These are phyloP conservation scores for Hesperophylax magnus DNA, from an alignment of 1,140 invertebrate species.

Conservation along the genomic window DNA sequence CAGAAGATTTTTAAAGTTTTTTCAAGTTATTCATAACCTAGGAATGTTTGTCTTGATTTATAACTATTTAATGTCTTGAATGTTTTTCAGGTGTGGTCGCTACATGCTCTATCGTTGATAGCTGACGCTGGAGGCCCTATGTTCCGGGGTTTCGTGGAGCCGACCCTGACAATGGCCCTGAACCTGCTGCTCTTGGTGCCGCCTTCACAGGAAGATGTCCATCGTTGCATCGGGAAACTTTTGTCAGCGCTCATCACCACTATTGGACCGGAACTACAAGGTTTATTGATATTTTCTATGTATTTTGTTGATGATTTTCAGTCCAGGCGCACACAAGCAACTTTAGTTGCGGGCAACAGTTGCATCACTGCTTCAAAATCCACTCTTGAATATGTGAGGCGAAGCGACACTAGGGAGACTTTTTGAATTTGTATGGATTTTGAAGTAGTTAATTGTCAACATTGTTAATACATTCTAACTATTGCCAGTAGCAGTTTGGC, in stretches of 20 bases:
- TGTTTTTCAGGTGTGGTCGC: conserved; percentile 88
- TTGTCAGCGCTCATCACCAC: conserved; percentile 96
- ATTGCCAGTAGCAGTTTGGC: no score
- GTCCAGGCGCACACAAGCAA: no score
- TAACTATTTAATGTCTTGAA: conserved; percentile 24
- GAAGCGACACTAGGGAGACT: no score
- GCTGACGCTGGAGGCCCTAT: conserved; percentile 98
- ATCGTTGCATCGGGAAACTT: conserved; percentile 95
- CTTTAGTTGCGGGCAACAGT: no score
- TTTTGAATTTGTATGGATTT: no score
- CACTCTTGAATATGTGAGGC: no score
- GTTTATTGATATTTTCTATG: conserved; percentile 62
- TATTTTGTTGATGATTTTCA: neutral
- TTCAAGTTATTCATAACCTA: no score
- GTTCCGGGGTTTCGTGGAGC: conserved; percentile 97
- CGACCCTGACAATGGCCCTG: conserved; percentile 89
- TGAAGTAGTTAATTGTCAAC: no score
- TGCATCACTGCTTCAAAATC: no score
- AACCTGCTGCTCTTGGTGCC: conserved; percentile 92
- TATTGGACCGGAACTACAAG: conserved; percentile 97
- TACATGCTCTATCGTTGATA: conserved; percentile 95
- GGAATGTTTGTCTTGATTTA: no score
- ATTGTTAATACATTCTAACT: no score
- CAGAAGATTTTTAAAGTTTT: no score
- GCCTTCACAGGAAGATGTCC: conserved; percentile 91